A percentile compares a stretch with the other conserved stretches of the same genome.
Evolutionary conservation across 2,113 vertebrate species (phyloP).

Genomic region (Limanda limanda): DNA sequence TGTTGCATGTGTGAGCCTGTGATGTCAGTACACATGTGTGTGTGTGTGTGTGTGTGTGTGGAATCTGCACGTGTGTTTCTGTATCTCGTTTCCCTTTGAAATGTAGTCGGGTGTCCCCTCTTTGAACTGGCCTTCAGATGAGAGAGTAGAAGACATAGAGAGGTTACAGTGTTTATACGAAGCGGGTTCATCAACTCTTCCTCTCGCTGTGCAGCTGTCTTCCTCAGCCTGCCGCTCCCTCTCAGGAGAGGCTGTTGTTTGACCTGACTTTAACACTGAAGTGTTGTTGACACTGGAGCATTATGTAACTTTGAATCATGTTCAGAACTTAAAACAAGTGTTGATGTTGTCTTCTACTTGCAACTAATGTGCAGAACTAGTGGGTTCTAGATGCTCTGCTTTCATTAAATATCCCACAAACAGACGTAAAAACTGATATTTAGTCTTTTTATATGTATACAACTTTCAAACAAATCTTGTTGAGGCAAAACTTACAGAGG

Average conservation of each 20-base stretch:
- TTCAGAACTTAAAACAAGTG: not conserved
- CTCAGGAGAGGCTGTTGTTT: slow-evolving; percentile 37
- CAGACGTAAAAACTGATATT: not conserved
- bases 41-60: slow-evolving; percentile 21
- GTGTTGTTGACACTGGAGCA: slow-evolving; percentile 7
- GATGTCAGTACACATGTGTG: slow-evolving; percentile 20
- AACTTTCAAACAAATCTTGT: too few species aligned
- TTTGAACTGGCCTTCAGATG: slow-evolving; percentile 65
- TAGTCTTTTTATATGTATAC: too few species aligned
- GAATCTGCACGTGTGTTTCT: slow-evolving; percentile 7
- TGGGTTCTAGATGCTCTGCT: not conserved
- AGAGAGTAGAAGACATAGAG: slow-evolving; percentile 47
- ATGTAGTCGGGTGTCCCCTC: slow-evolving; percentile 63
- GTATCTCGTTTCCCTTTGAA: slow-evolving; percentile 69
- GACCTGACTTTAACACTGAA: slow-evolving; percentile 10
- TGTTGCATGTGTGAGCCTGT: slow-evolving; percentile 13
- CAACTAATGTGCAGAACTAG: slow-evolving; percentile 4
- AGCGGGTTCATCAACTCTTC: slow-evolving; percentile 29
- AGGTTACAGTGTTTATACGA: slow-evolving; percentile 21
- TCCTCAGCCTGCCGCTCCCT: slow-evolving; percentile 30
- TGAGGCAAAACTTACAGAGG: too few species aligned
- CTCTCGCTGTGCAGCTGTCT: slow-evolving; percentile 60
- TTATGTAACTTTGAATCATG: slow-evolving; percentile 10
- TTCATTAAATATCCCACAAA: not conserved
- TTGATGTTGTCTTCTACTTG: not conserved